phyloP scores from a whole-genome alignment of 2,113 vertebrate genomes.

The Pelusios castaneus region DNA sequence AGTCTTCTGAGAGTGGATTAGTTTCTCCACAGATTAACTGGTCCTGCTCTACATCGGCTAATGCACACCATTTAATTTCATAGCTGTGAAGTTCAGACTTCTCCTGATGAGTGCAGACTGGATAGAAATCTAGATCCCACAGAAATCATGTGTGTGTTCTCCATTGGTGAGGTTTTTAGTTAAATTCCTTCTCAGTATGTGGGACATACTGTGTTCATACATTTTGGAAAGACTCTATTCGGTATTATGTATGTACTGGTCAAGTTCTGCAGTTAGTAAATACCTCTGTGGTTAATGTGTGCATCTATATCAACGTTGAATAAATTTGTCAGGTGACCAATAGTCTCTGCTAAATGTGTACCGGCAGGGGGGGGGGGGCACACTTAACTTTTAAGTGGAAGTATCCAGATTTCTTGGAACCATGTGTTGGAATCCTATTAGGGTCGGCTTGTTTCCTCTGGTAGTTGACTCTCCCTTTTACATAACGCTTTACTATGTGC shows the following conservation, averaged over 20 bases:
- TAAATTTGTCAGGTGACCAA: background rate
- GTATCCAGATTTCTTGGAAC: constrained; percentile 2
- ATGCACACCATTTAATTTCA: background rate
- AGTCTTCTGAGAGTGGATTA: background rate
- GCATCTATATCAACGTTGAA: background rate
- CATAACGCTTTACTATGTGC: background rate
- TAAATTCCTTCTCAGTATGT: background rate
- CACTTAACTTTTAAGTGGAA: background rate
- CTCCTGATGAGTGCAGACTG: background rate
- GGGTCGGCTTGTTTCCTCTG: background rate
- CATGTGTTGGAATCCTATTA: background rate
- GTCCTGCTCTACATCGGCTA: background rate
- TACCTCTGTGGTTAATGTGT: background rate
- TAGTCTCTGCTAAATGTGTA: background rate
- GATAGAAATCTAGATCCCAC: background rate
- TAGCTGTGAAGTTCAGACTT: background rate
- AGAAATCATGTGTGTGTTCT: background rate
- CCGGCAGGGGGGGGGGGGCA: background rate
- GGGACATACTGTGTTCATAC: accelerated
- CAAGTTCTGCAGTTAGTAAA: background rate
- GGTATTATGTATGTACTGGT: background rate
- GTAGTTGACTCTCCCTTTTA: background rate
- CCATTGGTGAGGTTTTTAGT: background rate
- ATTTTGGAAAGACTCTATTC: background rate
- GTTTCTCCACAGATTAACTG: accelerated